Conservation (phyloP, 1,140 invertebrate genomes). For the Carposina sasakii region DNA sequence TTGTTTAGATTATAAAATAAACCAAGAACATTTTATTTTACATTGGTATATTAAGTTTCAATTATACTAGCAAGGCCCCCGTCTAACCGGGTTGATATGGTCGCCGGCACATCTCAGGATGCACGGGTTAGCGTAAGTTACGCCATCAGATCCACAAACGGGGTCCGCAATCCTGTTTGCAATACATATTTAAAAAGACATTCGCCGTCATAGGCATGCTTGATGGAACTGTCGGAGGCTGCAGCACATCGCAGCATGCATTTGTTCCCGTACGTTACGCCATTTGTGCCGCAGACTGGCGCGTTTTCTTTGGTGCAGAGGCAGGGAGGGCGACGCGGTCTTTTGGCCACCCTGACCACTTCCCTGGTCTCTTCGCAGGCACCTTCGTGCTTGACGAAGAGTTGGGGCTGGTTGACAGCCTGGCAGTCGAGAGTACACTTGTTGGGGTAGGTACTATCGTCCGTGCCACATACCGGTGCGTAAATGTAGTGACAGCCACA, state of each 20-base stretch:
- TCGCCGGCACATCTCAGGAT: constrained; percentile 55
- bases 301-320: not conserved
- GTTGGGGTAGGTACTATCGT: constrained; percentile 31
- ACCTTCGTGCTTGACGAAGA: constrained; percentile 8
- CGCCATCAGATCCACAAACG: constrained; percentile 67
- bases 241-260: not conserved
- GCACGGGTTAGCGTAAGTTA: constrained; percentile 70
- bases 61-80: no score
- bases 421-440: constrained; percentile 5
- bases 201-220: no score
- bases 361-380: not conserved
- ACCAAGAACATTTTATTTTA: no score
- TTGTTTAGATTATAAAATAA: no score
- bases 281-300: not conserved
- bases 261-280: not conserved
- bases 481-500: constrained; percentile 30
- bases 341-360: no score
- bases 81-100: no score
- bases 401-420: not conserved
- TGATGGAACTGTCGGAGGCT: no score
- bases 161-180: constrained; percentile 40
- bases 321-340: no score
- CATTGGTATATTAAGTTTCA: no score
- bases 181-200: no score
- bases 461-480: constrained; percentile 35